These are phyloP conservation scores for Sebastes oblongus DNA, from an alignment of 2,797 vertebrate genomes.

Conservation along the genomic window DNA sequence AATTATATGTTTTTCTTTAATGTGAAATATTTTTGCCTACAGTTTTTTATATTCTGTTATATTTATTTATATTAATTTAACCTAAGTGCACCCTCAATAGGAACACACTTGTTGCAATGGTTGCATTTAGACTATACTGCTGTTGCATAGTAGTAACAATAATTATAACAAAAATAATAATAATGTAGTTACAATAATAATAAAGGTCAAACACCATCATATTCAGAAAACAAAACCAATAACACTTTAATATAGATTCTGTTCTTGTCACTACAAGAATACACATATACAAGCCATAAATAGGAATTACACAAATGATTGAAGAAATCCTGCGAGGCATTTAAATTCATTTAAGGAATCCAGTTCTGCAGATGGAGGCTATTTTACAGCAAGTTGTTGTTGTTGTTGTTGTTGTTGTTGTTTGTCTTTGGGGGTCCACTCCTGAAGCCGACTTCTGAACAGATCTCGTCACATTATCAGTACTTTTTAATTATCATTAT, in stretches of 20 bases:
- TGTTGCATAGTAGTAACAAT: background rate
- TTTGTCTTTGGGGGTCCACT: slow-evolving; percentile 85
- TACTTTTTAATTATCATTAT: slow-evolving; percentile 42
- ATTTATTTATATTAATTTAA: background rate
- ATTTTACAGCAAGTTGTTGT: slow-evolving; percentile 77
- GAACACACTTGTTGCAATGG: background rate
- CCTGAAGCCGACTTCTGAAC: slow-evolving; percentile 83
- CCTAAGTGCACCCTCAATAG: background rate
- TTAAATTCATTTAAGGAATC: slow-evolving; percentile 80
- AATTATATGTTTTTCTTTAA: background rate
- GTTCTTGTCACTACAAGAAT: slow-evolving; percentile 91
- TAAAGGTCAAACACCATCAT: slow-evolving; percentile 43
- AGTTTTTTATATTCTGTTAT: background rate
- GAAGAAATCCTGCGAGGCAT: slow-evolving; percentile 86
- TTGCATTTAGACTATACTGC: background rate
- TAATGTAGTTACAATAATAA: slow-evolving; percentile 54
- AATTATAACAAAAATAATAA: slow-evolving; percentile 47
- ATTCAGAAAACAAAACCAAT: slow-evolving; percentile 88
- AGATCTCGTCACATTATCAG: slow-evolving; percentile 80
- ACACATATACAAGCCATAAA: slow-evolving; percentile 99
- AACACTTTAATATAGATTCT: slow-evolving; percentile 98
- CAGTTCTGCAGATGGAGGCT: slow-evolving; percentile 71
- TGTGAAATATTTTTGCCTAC: background rate
- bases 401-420: slow-evolving; percentile 19
- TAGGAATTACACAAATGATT: slow-evolving; percentile 97